Percentiles rank a stretch among this genome's conserved stretches.
phyloP scores from a whole-genome alignment of 2,888 invertebrate species.

The Parochlus steinenii region DNA sequence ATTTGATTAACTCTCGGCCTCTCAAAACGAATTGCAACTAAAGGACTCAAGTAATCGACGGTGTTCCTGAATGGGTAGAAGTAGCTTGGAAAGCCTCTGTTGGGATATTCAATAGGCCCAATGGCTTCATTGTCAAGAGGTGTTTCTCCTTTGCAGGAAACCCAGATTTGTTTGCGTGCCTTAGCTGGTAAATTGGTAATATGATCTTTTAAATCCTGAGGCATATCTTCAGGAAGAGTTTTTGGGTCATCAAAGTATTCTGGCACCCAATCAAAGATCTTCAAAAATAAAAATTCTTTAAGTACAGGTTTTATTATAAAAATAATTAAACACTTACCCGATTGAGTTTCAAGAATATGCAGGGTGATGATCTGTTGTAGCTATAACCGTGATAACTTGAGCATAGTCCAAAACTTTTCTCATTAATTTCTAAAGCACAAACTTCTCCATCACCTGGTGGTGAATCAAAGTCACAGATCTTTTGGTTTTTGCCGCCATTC shows the following conservation, averaged over 20 bases:
- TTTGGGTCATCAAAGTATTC: conserved; percentile 37
- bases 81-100: conserved; percentile 47
- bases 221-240: conserved; percentile 43
- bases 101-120: conserved; percentile 51
- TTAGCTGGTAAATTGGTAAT: conserved; percentile 26
- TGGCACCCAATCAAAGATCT: conserved; percentile 61
- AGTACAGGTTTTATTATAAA: too few relatives aligned
- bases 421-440: conserved; percentile 33
- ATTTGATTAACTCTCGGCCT: conserved; percentile 39
- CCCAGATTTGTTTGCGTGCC: conserved; percentile 51
- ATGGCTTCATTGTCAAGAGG: conserved; percentile 58
- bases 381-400: conserved; percentile 40
- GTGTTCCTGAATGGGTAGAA: conserved; percentile 45
- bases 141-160: conserved; percentile 67
- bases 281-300: too few relatives aligned
- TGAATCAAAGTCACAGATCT: conserved; percentile 37
- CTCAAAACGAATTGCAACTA: conserved; percentile 44
- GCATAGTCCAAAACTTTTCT: conserved; percentile 41
- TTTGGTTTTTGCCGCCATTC: too few relatives aligned
- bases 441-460: conserved; percentile 32
- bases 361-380: conserved; percentile 57
- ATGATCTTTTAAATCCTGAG: conserved; percentile 32
- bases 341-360: conserved; percentile 72
- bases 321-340: too few relatives aligned
- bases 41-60: conserved; percentile 43